Evolutionary conservation across 2,888 invertebrate genomes (phyloP).

Genomic region (Halictus quadricinctus): DNA sequence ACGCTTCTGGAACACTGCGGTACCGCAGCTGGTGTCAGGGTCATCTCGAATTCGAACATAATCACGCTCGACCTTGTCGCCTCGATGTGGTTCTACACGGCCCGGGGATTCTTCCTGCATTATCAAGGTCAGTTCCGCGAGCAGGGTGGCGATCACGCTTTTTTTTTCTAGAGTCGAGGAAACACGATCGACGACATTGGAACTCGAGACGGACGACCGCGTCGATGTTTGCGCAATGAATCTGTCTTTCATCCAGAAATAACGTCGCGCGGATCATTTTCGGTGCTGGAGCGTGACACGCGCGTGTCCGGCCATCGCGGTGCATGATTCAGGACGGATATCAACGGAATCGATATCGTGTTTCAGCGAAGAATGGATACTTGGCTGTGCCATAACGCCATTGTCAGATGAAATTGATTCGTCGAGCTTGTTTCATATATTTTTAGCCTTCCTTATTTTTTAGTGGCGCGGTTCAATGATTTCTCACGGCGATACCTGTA

Average conservation of each 20-base stretch:
- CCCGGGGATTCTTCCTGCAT: conserved; percentile 79
- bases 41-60: conserved; percentile 77
- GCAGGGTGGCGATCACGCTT: background rate
- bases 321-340: background rate
- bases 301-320: background rate
- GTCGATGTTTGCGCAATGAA: conserved; percentile 44
- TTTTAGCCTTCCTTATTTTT: background rate
- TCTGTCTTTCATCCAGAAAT: conserved; percentile 40
- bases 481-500: background rate
- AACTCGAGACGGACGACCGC: conserved; percentile 28
- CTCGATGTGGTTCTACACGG: conserved; percentile 73
- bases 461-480: background rate
- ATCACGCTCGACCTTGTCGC: conserved; percentile 79
- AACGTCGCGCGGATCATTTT: conserved; percentile 39
- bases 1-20: conserved; percentile 80
- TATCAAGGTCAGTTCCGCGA: conserved; percentile 76
- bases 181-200: conserved; percentile 7
- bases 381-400: background rate
- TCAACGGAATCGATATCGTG: background rate
- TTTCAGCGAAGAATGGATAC: background rate
- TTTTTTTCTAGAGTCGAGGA: conserved; percentile 7
- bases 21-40: conserved; percentile 75
- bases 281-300: conserved; percentile 4
- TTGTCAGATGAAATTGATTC: background rate
- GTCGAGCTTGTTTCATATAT: background rate